Percentiles rank a stretch among this genome's conserved stretches.
phyloP scores from a whole-genome alignment of 2,888 invertebrate genomes.

The Leptopterna dolabrata region DNA sequence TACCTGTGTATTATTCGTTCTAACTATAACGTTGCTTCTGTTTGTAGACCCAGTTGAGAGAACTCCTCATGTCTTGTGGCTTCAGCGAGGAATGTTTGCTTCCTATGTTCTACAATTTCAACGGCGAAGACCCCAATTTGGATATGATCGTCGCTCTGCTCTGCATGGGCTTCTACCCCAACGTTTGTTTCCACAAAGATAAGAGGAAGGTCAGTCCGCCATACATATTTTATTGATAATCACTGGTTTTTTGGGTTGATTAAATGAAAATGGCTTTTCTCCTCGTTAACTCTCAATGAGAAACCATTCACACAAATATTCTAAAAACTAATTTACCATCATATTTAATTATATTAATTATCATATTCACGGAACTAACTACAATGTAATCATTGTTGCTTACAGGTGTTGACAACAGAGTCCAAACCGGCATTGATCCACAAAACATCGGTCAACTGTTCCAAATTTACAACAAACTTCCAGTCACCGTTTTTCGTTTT shows the following conservation, averaged over 20 bases:
- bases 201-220: slow-evolving; percentile 80
- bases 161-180: slow-evolving; percentile 94
- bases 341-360: no score
- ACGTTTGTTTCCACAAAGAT: slow-evolving; percentile 94
- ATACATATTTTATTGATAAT: background rate
- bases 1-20: no score
- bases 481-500: slow-evolving; percentile 97
- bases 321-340: no score
- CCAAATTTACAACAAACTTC: slow-evolving; percentile 83
- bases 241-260: background rate
- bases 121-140: slow-evolving; percentile 80
- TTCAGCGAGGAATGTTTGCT: slow-evolving; percentile 90
- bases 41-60: slow-evolving; percentile 74
- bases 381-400: background rate
- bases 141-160: slow-evolving; percentile 88
- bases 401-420: slow-evolving; percentile 89
- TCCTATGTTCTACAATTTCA: slow-evolving; percentile 79
- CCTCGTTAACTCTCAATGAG: no score
- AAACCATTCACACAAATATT: no score
- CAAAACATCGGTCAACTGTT: slow-evolving; percentile 96
- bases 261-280: no score
- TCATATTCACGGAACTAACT: no score
- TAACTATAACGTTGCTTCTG: background rate
- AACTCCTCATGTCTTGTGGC: slow-evolving; percentile 78
- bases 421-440: slow-evolving; percentile 94